phyloP scores from a whole-genome alignment of 2,888 invertebrate genomes.

The Amphipyra berbera region DNA sequence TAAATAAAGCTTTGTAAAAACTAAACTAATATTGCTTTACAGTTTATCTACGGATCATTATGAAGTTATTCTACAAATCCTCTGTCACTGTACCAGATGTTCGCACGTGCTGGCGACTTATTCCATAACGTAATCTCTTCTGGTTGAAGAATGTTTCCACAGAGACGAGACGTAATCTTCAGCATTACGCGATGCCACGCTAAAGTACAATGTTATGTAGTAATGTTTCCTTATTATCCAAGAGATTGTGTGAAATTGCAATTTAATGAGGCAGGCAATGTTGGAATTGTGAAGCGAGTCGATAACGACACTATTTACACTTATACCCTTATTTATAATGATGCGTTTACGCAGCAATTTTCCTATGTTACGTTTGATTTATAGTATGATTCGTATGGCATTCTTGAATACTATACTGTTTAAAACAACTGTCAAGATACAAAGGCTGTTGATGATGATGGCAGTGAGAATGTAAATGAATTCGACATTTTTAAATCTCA shows the following conservation, averaged over 20 bases:
- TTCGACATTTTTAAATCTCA: too few relatives aligned
- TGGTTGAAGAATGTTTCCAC: conserved; percentile 54
- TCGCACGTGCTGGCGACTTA: conserved; percentile 47
- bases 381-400: neutral
- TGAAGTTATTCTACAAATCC: conserved; percentile 43
- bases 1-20: too few relatives aligned
- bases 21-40: too few relatives aligned
- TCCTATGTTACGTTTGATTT: neutral
- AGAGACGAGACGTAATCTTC: conserved; percentile 62
- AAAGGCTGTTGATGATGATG: too few relatives aligned
- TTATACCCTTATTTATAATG: conserved; percentile 36
- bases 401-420: neutral
- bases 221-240: conserved; percentile 68
- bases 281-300: conserved; percentile 26
- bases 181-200: conserved; percentile 67
- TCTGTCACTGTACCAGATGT: conserved; percentile 47
- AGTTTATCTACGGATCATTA: conserved; percentile 19
- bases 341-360: conserved; percentile 8
- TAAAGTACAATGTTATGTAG: conserved; percentile 64
- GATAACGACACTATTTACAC: conserved; percentile 43
- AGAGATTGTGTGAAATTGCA: conserved; percentile 67
- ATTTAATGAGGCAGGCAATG: conserved; percentile 55
- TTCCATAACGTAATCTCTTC: conserved; percentile 48
- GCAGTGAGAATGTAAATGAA: too few relatives aligned
- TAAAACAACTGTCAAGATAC: neutral